Evolutionary conservation across 2,113 vertebrate genomes (phyloP), one percentile per base, ranked within the genome.

Genomic region (Conger conger): DNA sequence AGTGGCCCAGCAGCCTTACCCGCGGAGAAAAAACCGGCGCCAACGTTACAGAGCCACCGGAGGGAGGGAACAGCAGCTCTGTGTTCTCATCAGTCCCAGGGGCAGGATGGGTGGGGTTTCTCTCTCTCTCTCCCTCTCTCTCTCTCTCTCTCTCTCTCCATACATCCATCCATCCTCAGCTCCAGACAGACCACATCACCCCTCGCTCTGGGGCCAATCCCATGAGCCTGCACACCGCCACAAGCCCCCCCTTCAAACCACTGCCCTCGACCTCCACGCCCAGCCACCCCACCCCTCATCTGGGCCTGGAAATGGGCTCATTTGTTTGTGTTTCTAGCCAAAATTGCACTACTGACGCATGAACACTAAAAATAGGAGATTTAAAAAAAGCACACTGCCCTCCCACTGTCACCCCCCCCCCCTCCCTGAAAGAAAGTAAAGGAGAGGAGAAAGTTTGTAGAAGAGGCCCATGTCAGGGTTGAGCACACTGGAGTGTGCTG

Each of bases 11-110:
- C 27, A 7, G 80, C 45, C 76, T 79, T 50, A 17, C 16, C 54
- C 18, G 57, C 20, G 57, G 82, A 86, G 82, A 86, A 86, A 82
- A 82, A 9, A 40, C 16, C 6, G n/a, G 20, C 11, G 85, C 36
- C 84, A 57, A 33, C 9, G 79, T 33, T 45, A 38, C 17, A 27
- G 27, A 86, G 18, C 35, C 4, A 20, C 42, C 30, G 73, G n/a
- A 11, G 38, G 17, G 23, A 4, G 11, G 42, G 23, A 1, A 73
- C 68, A 73, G 68, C 27, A 73, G n/a, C 11, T n/a, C 33, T 84
- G 35, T 50, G 76, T 37, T 20, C 30, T 79, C 50, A 81, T 79
- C 50, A 81, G 79, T 23, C 84, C 8, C 0, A 3, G 33, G 40
- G 30, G 38, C 27, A 18, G 7, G 30, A 33, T 36, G 33, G 37